Base-by-base conservation (phyloP, 2,888 invertebrate species). In the Heliconius ethilla region DNA sequence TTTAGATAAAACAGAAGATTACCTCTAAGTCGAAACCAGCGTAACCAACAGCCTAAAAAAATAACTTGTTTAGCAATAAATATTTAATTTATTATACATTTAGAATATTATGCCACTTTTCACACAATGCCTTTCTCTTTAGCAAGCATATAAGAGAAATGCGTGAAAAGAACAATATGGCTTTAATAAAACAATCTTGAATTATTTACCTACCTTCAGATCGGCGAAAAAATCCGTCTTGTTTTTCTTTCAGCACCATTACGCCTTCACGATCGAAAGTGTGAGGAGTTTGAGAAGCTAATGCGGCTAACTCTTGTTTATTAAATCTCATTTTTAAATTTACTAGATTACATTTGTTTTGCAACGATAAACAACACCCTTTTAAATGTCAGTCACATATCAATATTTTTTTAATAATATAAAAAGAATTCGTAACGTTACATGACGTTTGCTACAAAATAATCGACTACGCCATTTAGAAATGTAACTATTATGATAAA, bases 1-100 rank as follows among this genome's bases (percentile, higher is more conserved):
- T 98, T 98, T 88, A 98, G 96, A 91, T 98, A 99, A 93, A 99
- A 99, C 79, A 99, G 94, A 25, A 99, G 95, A 92, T 99, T 99
- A 79, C 99, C 99, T 84, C 98, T 96, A 63, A 99, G 95, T 82
- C 98, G 96, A 91, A 98, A 99, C 97, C 98, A 98, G 79, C 92
- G 83, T 15, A 89, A 85, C 6, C 90, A 87, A 81, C 87, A 89
- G 66, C 92, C 93, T 94, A 78, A 22, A 78, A 81, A 63, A 33
- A 29, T 33, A 13, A n/a, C 18, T 72, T 72, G 15, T 59, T 9
- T 33, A 59, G 13, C 11, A 69, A 40, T 40, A 40, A 40, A 40
- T 15, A 69, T n/a, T 25, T 37, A 13, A 7, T 6, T 37, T 25
- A 75, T 70, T 55, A 55, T 55, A 70, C n/a, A 25, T 45, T n/a